Conservation (phyloP, 2,888 invertebrate species). For the Carcina quercana region DNA sequence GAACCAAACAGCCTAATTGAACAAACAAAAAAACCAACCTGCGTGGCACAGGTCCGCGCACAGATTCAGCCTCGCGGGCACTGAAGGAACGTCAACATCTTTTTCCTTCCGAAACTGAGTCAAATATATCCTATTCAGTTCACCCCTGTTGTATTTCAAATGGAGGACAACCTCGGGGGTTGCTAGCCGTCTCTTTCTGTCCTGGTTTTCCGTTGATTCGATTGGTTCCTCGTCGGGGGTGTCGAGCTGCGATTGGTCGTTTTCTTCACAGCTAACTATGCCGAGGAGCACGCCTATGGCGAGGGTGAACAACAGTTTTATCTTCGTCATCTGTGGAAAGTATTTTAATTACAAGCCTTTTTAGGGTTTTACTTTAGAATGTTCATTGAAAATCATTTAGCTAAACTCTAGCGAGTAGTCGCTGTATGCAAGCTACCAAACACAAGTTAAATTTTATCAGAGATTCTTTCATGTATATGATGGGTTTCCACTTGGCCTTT, state of each 20-base stretch:
- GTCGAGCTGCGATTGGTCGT: slow-evolving; percentile 37
- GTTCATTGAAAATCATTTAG: too few species aligned
- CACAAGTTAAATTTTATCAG: too few species aligned
- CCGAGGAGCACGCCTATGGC: slow-evolving; percentile 43
- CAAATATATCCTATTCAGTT: slow-evolving; percentile 65
- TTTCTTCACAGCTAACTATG: slow-evolving; percentile 22
- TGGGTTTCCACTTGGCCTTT: too few species aligned
- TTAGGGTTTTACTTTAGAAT: slow-evolving; percentile 12
- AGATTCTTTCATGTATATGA: too few species aligned
- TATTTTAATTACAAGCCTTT: too few species aligned
- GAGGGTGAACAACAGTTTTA: slow-evolving; percentile 38
- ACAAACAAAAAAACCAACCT: slow-evolving; percentile 40
- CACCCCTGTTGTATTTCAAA: slow-evolving; percentile 59
- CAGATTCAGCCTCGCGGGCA: slow-evolving; percentile 40
- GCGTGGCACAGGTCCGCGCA: slow-evolving; percentile 68
- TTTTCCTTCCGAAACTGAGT: slow-evolving; percentile 56
- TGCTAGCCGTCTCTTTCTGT: slow-evolving; percentile 36
- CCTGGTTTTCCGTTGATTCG: slow-evolving; percentile 18
- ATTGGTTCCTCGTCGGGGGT: slow-evolving; percentile 35
- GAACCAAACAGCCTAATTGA: slow-evolving; percentile 19
- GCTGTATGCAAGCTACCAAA: too few species aligned
- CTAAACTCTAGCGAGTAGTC: too few species aligned
- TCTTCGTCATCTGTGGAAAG: slow-evolving; percentile 33
- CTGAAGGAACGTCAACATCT: slow-evolving; percentile 40
- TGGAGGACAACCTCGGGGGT: slow-evolving; percentile 61